A percentile compares a stretch with the other conserved stretches of the same genome.
Evolutionary conservation across 1,140 invertebrate genomes (phyloP).

Genomic region (Laodelphax striatellus): DNA sequence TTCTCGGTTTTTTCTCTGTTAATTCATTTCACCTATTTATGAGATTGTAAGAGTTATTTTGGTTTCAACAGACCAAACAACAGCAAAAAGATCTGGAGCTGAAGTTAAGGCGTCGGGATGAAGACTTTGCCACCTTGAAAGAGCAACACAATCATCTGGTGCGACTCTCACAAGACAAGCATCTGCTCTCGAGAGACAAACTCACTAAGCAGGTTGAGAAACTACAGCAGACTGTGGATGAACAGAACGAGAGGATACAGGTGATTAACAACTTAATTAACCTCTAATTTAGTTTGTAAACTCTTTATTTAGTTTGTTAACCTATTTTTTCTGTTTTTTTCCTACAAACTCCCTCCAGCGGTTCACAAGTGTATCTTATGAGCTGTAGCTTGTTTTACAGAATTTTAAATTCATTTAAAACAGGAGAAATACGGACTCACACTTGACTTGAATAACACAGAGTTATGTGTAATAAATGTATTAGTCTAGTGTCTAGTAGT

Average conservation of each 20-base stretch:
- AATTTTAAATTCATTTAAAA: too few relatives aligned
- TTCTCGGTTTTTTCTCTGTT: neutral
- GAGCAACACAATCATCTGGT: conserved; percentile 48
- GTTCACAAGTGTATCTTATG: too few relatives aligned
- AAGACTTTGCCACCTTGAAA: conserved; percentile 38
- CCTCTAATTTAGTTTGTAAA: neutral
- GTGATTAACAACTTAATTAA: too few relatives aligned
- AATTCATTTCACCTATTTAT: neutral
- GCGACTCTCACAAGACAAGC: conserved; percentile 54
- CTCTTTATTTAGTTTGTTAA: too few relatives aligned
- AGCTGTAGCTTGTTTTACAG: too few relatives aligned
- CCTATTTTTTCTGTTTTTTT: too few relatives aligned
- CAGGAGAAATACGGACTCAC: too few relatives aligned
- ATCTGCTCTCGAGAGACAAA: conserved; percentile 58
- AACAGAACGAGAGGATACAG: conserved; percentile 55
- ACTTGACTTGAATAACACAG: too few relatives aligned
- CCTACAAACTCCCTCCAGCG: too few relatives aligned
- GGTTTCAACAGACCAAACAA: neutral
- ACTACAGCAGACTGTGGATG: conserved; percentile 45
- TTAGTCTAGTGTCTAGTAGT: too few relatives aligned
- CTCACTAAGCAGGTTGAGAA: conserved; percentile 48
- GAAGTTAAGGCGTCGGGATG: conserved; percentile 15
- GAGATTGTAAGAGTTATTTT: neutral
- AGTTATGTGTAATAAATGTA: too few relatives aligned
- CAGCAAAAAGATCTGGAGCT: conserved; percentile 12